These are phyloP conservation scores for Peucedramus taeniatus DNA, from an alignment of 2,113 vertebrate genomes.

Conservation along the genomic window DNA sequence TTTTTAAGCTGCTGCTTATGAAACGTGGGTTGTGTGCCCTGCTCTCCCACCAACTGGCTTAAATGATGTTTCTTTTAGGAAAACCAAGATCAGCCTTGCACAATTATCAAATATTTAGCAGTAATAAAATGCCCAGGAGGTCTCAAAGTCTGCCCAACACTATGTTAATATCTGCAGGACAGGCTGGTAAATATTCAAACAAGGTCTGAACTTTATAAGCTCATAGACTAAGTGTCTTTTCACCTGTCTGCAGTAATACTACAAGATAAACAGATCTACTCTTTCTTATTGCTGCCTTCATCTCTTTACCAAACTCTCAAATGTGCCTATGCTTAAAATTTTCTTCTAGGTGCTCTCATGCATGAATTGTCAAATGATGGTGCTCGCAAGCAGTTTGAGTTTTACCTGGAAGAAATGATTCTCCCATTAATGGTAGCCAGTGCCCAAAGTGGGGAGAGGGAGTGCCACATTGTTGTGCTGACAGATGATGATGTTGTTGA, in stretches of 20 bases:
- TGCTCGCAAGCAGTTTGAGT: conserved; percentile 94
- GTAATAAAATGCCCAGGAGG: background rate
- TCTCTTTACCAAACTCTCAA: background rate
- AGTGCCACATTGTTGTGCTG: conserved; percentile 97
- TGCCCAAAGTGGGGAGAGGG: conserved; percentile 94
- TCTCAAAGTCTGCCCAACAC: background rate
- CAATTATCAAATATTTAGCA: background rate
- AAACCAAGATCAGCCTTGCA: background rate
- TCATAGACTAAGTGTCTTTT: background rate
- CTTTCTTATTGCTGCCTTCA: background rate
- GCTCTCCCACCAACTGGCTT: background rate
- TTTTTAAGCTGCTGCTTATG: conserved; percentile 15
- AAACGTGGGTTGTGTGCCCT: background rate
- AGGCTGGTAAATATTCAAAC: background rate
- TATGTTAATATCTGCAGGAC: background rate
- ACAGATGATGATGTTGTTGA: conserved; percentile 98
- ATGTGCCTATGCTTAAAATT: background rate
- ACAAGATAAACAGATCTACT: background rate
- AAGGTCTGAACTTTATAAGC: background rate
- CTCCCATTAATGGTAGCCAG: conserved; percentile 96
- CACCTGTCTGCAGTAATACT: background rate
- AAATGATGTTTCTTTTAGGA: background rate
- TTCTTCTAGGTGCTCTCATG: conserved; percentile 92
- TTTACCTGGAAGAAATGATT: conserved; percentile 98
- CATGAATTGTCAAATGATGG: conserved; percentile 98